Evolutionary conservation across 2,888 invertebrate genomes (phyloP).

Genomic region (Ophion ellenae): DNA sequence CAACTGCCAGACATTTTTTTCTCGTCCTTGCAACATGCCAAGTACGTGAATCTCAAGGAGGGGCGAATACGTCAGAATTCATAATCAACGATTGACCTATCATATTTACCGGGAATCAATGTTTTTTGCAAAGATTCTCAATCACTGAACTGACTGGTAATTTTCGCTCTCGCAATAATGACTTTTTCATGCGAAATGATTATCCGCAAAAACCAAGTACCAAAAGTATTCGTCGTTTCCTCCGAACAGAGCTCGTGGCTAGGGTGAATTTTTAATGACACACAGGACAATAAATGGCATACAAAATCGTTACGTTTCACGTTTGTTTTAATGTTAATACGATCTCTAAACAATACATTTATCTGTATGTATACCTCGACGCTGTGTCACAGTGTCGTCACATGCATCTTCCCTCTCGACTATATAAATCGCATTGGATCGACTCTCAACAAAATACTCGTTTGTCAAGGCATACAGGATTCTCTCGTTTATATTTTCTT

Average conservation of each 20-base stretch:
- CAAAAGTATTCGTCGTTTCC: neutral
- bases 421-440: constrained; percentile 65
- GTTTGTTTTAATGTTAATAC: constrained; percentile 61
- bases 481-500: constrained; percentile 28
- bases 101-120: neutral
- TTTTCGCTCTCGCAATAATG: neutral
- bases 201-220: neutral
- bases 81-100: neutral
- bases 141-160: neutral
- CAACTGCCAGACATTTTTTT: too few relatives aligned
- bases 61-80: neutral
- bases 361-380: constrained; percentile 60
- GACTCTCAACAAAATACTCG: constrained; percentile 68
- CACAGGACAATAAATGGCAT: constrained; percentile 45
- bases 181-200: neutral
- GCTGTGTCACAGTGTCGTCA: constrained; percentile 60
- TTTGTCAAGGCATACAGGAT: constrained; percentile 67
- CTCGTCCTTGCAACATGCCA: neutral
- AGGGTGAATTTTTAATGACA: neutral
- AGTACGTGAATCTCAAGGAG: neutral
- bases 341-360: constrained; percentile 59
- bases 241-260: neutral
- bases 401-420: constrained; percentile 48
- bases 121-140: neutral
- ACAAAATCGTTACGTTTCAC: constrained; percentile 47